Evolutionary conservation across 2,797 vertebrate species (phyloP), one percentile per base, ranked within the genome.

Genomic region (Bradypodion pumilum): DNA sequence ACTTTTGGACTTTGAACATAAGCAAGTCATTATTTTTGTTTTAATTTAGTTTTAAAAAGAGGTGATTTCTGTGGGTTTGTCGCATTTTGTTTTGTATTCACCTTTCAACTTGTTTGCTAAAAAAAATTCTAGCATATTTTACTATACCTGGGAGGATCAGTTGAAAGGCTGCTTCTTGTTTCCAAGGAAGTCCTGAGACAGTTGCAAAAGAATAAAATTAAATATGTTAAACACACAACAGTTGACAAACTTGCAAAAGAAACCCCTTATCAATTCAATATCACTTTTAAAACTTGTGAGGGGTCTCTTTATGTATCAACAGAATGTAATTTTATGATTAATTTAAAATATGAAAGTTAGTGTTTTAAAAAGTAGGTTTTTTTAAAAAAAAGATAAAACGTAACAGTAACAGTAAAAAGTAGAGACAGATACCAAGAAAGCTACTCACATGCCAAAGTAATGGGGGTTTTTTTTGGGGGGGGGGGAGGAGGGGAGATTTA

Each of bases 161-260:
- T 88, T 74, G 95, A 96, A 88, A 94, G 25, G 89, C 92, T 95
- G 93, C 94, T 95, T 93, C 87, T 77, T 9, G 94, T 95, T 86
- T 95, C 95, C 94, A 96, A 40, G 6, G 94, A 95, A 62, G 94
- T 93, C 94, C 95, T 95, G 92, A 92, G 92, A 86, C 82, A 84
- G 86, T 10, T 90, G 89, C 78, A 93, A 92, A 95, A 95, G 81
- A 94, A 92, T 60, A 92, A 90, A 91, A 88, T 94, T 81, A 90
- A 6, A 13, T 84, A 0, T 46, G 87, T 80, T 86, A 77, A 74
- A 86, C n/a, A 78, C 49, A 79, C 23, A 76, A 23, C 56, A 74
- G 66, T 87, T 1, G 70, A 56, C 78, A 91, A 70, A 32, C 1
- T 35, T 1, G 29, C 19, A 5, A 32, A 74, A 21, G 2, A 10